Conservation (phyloP, 2,797 vertebrate genomes). For the Lates japonicus region DNA sequence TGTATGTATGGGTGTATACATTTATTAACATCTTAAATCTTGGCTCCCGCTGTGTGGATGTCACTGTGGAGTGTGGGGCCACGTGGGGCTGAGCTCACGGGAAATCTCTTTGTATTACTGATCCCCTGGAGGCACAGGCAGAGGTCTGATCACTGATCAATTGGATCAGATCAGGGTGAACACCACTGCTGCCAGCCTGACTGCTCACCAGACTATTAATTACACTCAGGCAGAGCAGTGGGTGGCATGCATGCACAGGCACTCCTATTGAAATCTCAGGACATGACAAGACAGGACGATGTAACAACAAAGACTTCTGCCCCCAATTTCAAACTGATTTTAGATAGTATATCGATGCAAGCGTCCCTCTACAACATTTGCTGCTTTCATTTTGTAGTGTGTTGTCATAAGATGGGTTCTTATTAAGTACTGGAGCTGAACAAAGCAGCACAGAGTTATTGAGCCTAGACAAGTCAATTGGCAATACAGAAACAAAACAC, state of each 20-base stretch:
- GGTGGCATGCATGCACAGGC: slow-evolving; percentile 57
- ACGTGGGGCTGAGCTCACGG: slow-evolving; percentile 65
- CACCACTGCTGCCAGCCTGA: slow-evolving; percentile 64
- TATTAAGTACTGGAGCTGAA: slow-evolving; percentile 31
- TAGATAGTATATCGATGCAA: slow-evolving; percentile 8
- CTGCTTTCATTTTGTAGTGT: slow-evolving; percentile 27
- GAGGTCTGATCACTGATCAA: slow-evolving; percentile 83
- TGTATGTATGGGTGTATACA: neutral
- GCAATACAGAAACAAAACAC: slow-evolving; percentile 47
- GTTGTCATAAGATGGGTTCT: slow-evolving; percentile 30
- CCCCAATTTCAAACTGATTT: slow-evolving; percentile 43
- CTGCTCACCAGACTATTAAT: slow-evolving; percentile 80
- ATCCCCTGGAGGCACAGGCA: slow-evolving; percentile 75
- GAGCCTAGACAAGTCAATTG: slow-evolving; percentile 56
- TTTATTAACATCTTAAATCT: slow-evolving; percentile 46
- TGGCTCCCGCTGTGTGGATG: slow-evolving; percentile 29
- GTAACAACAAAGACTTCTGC: slow-evolving; percentile 44
- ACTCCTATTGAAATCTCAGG: slow-evolving; percentile 45
- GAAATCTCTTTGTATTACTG: slow-evolving; percentile 81
- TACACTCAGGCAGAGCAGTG: slow-evolving; percentile 53
- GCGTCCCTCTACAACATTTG: neutral
- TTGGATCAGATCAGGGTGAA: slow-evolving; percentile 75
- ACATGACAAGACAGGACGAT: slow-evolving; percentile 27
- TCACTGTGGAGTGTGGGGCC: slow-evolving; percentile 22
- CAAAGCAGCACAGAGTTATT: slow-evolving; percentile 33